Evolutionary conservation across 2,113 vertebrate species (phyloP), one percentile per base, ranked within the genome.

Genomic region (Actenoides lindsayi): DNA sequence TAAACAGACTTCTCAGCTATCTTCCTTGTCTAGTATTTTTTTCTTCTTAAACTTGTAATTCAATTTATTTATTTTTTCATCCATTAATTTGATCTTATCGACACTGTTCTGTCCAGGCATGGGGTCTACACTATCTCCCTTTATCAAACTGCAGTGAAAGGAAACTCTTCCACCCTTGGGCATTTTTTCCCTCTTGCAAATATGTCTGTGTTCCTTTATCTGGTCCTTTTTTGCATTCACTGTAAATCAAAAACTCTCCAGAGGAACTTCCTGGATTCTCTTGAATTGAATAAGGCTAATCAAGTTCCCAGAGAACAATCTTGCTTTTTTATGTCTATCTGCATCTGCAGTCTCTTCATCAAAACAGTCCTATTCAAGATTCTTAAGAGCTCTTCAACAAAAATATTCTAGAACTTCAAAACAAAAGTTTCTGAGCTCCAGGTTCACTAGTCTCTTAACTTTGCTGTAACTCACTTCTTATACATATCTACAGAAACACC

Each of bases 381-480:
- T 96, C 67, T 84, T 91, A 62, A 85, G 46, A 23, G 51, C 46
- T 77, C 78, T 94, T 94, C 64, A 95, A 84, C 44, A 96, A 90
- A 92, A 96, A 74, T 80, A 94, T 77, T 67, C 95, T 74, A 86
- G 23, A 73, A 73, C 81, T 95, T 96, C 83, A 94, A 62, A 93
- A 90, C 31, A 89, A 80, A 94, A 91, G 83, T 69, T 96, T 59
- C 46, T 31, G 44, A 91, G 62, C 3, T 5, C 6, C 60, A 94
- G 65, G 63, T 87, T 94, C 20, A 80, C 63, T 56, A 53, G n/a
- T 68, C 39, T 91, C 73, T 90, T 53, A 86, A 83, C 48, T 93
- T 76, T 83, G 35, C 53, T 93, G 73, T 92, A 92, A 92, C 68
- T 69, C 85, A 39, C 15, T 94, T 67, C 70, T 81, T 81, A 81